Base-by-base conservation (phyloP, 2,888 invertebrate species). In the Blastobasis adustella region DNA sequence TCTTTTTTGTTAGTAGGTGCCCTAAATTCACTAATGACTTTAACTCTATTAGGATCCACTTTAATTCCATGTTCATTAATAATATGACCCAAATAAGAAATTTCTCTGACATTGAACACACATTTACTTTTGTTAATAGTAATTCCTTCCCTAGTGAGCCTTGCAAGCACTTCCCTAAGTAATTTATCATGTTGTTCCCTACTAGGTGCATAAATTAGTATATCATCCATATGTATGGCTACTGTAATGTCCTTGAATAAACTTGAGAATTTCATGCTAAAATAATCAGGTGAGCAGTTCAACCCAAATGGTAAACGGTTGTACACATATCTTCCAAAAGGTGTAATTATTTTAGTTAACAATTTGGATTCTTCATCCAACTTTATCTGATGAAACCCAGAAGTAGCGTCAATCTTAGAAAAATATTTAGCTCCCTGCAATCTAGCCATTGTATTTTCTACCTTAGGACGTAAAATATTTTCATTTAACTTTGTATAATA, bases 201-300 rank as follows among this genome's bases (percentile, higher is more conserved):
- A 40, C 6, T 40, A 5, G 5, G 6, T 40, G 5, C 40, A 40
- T 40, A 40, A 40, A 40, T 8, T 8, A 40, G 8, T 6, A 40
- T 8, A 40, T 40, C 40, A 8, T 40, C 40, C 40, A 40, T 40
- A 46, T 23, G 45, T 37, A 23, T 50, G 44, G 40, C 42, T 5
- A 40, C 37, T 4, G 50, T 41, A 47, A 50, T 38, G 47, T 42
- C 49, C 45, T 37, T 41, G 45, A 46, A 42, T 46, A 46, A 37
- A 45, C 46, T 52, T 40, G 40, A 40, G 8, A 40, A 40, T 40
- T 40, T 40, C 40, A 40, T 40, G 8, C 40, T 40, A 8, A 40
- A 40, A 40, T 40, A 40, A 40, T 5, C 5, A 40, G 40, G 40
- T 40, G 8, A 40, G 6, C 40, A 6, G 8, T 40, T 40, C n/a